Evolutionary conservation across 2,888 invertebrate genomes (phyloP).

Genomic region (Folsomia manolachei): DNA sequence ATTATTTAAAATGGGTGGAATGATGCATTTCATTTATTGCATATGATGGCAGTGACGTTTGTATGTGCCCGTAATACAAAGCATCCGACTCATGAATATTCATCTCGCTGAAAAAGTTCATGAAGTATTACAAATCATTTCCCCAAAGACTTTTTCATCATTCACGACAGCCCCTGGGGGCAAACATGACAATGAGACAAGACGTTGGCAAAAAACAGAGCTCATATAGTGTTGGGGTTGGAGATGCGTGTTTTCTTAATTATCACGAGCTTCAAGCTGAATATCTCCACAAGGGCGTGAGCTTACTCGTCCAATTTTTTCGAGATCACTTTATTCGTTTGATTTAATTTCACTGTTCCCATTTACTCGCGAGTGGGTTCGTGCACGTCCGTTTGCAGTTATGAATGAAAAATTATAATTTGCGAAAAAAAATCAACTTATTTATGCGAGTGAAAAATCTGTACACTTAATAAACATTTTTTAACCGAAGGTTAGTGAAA

Average conservation of each 20-base stretch:
- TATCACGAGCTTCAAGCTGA: neutral
- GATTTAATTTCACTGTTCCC: conserved; percentile 4
- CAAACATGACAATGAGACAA: neutral
- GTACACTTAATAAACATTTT: too few relatives aligned
- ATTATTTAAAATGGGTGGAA: too few relatives aligned
- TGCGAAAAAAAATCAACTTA: neutral
- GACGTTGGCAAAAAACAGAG: neutral
- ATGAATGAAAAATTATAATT: neutral
- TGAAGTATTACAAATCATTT: too few relatives aligned
- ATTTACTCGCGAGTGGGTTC: neutral
- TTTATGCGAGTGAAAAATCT: too few relatives aligned
- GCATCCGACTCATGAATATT: too few relatives aligned
- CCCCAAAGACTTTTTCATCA: too few relatives aligned
- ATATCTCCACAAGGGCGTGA: neutral
- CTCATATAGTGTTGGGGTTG: neutral
- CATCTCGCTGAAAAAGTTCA: too few relatives aligned
- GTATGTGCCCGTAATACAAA: too few relatives aligned
- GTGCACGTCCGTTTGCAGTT: neutral
- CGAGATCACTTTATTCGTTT: neutral
- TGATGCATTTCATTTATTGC: too few relatives aligned
- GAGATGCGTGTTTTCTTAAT: conserved; percentile 6
- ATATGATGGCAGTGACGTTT: too few relatives aligned
- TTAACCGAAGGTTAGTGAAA: too few relatives aligned
- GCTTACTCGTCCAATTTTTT: conserved; percentile 1
- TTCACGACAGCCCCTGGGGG: neutral